phyloP scores from a whole-genome alignment of 1,140 invertebrate genomes.

The Colletes latitarsis region DNA sequence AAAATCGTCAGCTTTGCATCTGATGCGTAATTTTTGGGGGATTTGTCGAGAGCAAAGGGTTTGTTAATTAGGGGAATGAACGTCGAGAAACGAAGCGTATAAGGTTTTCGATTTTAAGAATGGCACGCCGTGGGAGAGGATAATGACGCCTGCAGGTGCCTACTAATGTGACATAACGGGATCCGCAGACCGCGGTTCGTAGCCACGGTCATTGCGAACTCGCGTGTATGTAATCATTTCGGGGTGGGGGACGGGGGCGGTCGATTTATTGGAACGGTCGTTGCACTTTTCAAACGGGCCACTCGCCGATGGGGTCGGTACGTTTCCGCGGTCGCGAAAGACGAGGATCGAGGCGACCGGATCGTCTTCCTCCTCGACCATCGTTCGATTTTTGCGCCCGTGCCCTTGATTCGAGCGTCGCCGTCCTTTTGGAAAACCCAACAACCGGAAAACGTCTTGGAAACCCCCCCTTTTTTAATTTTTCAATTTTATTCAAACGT shows the following conservation, averaged over 20 bases:
- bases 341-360: conserved; percentile 6
- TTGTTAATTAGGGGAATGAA: too few species aligned
- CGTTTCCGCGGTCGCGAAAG: conserved; percentile 42
- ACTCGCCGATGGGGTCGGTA: conserved; percentile 63
- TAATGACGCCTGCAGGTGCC: conserved; percentile 76
- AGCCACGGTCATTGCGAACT: conserved; percentile 71
- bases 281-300: conserved; percentile 75
- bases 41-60: too few species aligned
- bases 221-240: conserved; percentile 74
- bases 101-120: conserved; percentile 64
- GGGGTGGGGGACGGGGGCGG: conserved; percentile 70
- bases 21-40: too few species aligned
- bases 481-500: too few species aligned
- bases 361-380: background rate
- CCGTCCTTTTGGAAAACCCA: too few species aligned
- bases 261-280: conserved; percentile 80
- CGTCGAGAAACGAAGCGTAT: conserved; percentile 25
- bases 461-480: too few species aligned
- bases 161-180: conserved; percentile 81
- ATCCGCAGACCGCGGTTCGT: conserved; percentile 73
- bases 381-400: background rate
- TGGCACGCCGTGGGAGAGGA: conserved; percentile 55
- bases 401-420: background rate
- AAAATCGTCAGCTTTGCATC: too few species aligned
- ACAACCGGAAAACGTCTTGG: too few species aligned